Evolutionary conservation across 1,140 invertebrate genomes (phyloP), one percentile per base, ranked within the genome.

Genomic region (Listronotus oregonensis): DNA sequence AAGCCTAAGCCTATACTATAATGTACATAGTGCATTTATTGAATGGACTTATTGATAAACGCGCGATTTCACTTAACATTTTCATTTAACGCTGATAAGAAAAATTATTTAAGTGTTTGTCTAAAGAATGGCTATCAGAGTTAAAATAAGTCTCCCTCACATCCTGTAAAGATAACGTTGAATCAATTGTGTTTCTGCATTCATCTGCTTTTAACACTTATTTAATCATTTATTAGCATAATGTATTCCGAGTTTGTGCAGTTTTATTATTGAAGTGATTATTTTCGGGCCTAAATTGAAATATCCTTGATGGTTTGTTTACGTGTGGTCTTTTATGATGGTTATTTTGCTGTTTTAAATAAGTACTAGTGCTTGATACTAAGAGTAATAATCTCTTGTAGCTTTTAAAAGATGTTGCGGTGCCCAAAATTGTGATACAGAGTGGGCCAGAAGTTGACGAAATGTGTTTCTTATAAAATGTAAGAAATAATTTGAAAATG

Each of bases 81-180:
- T 57, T 39, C n/a, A 32, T 55, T 59, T 27, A 49, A 51, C 58
- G 50, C 21, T 32, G 44, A 60, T 60, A 60, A 60, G 32, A 34
- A 37, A 27, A 57, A 27, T 27, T 8, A 14, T 57, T 57, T 57
- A 32, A 46, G 8, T 51, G 49, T 31, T 51, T 44, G 55, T 32
- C 12, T n/a, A 34, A 59, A 34, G 57, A 59, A 59, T 21, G 32
- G 5, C 43, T 59, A 59, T 59, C 57, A 59, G 47, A 43, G 12
- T 39, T 37, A 37, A 59, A 59, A 37, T 46, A 57, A 64, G 62
- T 51, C 70, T 71, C 57, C 67, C 51, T 67, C 56, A 64, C 70
- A 71, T 71, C 70, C 70, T 71, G 63, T 64, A 40, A 32, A 59
- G 67, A 70, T 70, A 70, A 69, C 55, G 37, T 40, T 32, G 21